These are phyloP conservation scores for Shargacucullia verbasci DNA, from an alignment of 2,888 invertebrate species.

Conservation along the genomic window DNA sequence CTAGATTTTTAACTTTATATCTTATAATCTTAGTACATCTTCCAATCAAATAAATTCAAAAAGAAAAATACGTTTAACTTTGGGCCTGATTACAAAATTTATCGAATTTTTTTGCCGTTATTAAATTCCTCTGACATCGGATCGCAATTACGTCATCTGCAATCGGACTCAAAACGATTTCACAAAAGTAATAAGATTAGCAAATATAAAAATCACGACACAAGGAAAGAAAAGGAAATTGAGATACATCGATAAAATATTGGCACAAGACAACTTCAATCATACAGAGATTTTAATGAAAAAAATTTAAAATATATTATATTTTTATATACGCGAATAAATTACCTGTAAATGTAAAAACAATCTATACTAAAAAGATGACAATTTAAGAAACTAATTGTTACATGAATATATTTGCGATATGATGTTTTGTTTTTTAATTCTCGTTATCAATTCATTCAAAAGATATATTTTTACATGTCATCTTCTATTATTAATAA, in stretches of 20 bases:
- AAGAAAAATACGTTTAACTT: not conserved
- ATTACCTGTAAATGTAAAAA: constrained; percentile 6
- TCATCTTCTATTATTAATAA: not conserved
- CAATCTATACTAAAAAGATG: constrained; percentile 8
- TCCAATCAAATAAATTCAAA: constrained; percentile 14
- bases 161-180: constrained; percentile 3
- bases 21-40: constrained; percentile 36
- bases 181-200: not conserved
- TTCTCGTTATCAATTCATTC: constrained; percentile 19
- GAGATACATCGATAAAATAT: constrained; percentile 61
- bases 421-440: constrained; percentile 30
- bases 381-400: too few relatives aligned
- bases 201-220: not conserved
- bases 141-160: not conserved
- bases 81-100: constrained; percentile 9
- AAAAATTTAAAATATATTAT: constrained; percentile 37
- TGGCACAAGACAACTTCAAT: constrained; percentile 78
- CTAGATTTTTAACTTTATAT: constrained; percentile 43
- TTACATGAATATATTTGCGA: constrained; percentile 19
- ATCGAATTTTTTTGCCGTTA: not conserved
- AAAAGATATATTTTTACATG: constrained; percentile 15
- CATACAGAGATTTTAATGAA: constrained; percentile 52
- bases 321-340: constrained; percentile 4
- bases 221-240: constrained; percentile 9
- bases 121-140: not conserved